Evolutionary conservation across 2,797 vertebrate species (phyloP).

Genomic region (Meriones psammophilus): DNA sequence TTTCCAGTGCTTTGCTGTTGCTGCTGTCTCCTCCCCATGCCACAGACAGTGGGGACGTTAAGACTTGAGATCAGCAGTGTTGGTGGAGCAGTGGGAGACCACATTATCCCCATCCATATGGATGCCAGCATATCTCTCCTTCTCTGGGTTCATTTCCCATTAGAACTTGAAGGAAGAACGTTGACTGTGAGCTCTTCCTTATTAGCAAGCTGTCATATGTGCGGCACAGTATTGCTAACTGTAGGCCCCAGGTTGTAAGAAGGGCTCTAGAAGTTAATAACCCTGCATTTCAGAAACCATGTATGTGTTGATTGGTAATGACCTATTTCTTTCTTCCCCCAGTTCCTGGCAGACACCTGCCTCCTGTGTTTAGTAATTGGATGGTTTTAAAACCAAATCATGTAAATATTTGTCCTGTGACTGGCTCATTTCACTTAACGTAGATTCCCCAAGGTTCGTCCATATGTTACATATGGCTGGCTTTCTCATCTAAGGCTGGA

Average conservation of each 20-base stretch:
- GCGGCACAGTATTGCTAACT: neutral
- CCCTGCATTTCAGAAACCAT: neutral
- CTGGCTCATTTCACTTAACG: neutral
- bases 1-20: neutral
- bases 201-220: neutral
- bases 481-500: neutral
- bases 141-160: neutral
- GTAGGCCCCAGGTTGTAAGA: neutral
- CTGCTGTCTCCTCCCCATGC: neutral
- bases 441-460: neutral
- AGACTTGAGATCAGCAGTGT: neutral
- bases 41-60: neutral
- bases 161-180: neutral
- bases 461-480: neutral
- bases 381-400: neutral
- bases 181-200: neutral
- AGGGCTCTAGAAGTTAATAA: neutral
- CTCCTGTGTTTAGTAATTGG: neutral
- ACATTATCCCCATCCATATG: accelerated
- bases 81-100: neutral
- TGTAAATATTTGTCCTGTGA: neutral
- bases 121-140: neutral
- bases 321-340: neutral
- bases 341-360: neutral
- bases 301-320: neutral